A percentile compares a stretch with the other conserved stretches of the same genome.
Conservation (phyloP, 2,113 vertebrate genomes). For the Paradoxurus hermaphroditus region DNA sequence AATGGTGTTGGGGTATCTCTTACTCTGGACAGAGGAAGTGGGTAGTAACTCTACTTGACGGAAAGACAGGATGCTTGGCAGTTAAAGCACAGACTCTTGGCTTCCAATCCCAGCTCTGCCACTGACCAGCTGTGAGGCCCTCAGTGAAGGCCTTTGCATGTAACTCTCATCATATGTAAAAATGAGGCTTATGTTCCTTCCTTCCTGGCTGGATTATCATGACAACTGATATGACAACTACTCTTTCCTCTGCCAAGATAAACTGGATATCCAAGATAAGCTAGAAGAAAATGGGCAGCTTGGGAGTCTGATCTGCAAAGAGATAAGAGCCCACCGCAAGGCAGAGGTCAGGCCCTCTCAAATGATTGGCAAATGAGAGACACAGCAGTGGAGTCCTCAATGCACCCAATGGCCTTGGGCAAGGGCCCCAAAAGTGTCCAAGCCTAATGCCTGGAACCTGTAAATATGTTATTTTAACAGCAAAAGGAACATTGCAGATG, state of each 20-base stretch:
- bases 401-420: accelerated
- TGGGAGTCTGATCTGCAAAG: background rate
- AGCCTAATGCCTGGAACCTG: background rate
- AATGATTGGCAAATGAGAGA: background rate
- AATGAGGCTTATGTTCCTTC: background rate
- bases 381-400: background rate
- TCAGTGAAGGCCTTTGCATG: background rate
- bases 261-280: background rate
- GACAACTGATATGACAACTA: background rate
- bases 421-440: background rate
- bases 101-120: background rate
- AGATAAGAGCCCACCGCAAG: background rate
- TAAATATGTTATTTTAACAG: background rate
- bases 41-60: background rate
- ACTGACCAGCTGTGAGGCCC: background rate
- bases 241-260: background rate
- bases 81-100: background rate
- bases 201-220: background rate
- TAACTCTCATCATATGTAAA: background rate
- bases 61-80: background rate
- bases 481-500: background rate
- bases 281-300: background rate
- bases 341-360: background rate
- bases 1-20: background rate
- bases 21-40: background rate